Evolutionary conservation across 2,797 vertebrate species (phyloP).

Genomic region (Diplodus sargus): DNA sequence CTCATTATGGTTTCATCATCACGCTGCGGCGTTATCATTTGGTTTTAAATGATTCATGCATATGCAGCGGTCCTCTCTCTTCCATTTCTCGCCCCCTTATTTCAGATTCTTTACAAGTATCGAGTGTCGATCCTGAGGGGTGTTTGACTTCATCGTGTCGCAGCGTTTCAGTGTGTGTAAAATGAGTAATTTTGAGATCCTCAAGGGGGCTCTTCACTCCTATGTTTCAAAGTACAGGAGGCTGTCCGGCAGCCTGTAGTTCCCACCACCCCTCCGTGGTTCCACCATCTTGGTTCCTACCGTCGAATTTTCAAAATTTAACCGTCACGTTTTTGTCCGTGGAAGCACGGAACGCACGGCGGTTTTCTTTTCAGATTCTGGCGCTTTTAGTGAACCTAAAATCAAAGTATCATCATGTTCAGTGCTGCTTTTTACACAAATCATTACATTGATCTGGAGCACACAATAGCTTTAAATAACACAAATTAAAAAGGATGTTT

Average conservation of each 20-base stretch:
- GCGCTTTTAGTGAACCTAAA: neutral
- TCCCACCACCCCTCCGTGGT: slow-evolving; percentile 51
- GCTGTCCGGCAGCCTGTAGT: slow-evolving; percentile 43
- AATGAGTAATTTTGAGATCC: slow-evolving; percentile 62
- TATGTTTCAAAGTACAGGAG: slow-evolving; percentile 54
- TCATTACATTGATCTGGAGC: neutral
- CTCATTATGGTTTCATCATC: neutral
- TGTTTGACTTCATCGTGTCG: neutral
- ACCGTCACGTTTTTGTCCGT: slow-evolving; percentile 38
- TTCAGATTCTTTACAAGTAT: slow-evolving; percentile 1
- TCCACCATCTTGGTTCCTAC: slow-evolving; percentile 85
- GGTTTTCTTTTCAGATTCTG: neutral
- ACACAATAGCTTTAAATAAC: neutral
- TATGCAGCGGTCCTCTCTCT: neutral
- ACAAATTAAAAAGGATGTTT: slow-evolving; percentile 4
- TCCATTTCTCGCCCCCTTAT: neutral
- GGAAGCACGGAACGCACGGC: neutral
- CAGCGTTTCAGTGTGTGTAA: slow-evolving; percentile 13
- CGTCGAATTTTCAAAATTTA: slow-evolving; percentile 57
- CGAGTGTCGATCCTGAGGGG: neutral
- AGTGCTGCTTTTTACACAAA: neutral
- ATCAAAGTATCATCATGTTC: neutral
- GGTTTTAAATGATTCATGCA: neutral
- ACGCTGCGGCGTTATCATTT: neutral
- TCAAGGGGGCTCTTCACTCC: slow-evolving; percentile 81